phyloP scores from a whole-genome alignment of 1,140 invertebrate genomes.

The Hyphantria cunea region DNA sequence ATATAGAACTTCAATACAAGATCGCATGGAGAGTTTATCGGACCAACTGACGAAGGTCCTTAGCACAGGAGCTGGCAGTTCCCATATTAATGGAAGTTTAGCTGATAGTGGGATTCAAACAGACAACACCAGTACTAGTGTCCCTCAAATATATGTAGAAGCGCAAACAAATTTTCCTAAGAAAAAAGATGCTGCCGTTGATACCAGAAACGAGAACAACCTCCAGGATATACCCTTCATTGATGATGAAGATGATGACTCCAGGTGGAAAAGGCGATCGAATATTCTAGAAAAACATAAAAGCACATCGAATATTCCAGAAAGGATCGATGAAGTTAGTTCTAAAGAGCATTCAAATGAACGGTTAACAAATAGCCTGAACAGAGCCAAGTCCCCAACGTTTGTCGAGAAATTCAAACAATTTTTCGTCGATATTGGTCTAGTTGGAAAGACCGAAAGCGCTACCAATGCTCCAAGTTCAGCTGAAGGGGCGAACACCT shows the following conservation, averaged over 20 bases:
- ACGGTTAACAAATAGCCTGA: constrained; percentile 61
- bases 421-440: constrained; percentile 71
- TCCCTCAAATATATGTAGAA: constrained; percentile 70
- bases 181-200: constrained; percentile 67
- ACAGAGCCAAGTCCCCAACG: constrained; percentile 70
- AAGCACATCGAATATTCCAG: constrained; percentile 73
- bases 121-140: constrained; percentile 71
- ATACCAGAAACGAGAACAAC: constrained; percentile 73
- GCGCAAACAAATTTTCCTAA: constrained; percentile 40
- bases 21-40: constrained; percentile 64
- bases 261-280: constrained; percentile 45
- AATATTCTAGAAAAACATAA: constrained; percentile 67
- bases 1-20: constrained; percentile 55
- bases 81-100: constrained; percentile 72
- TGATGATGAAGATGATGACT: constrained; percentile 69
- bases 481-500: constrained; percentile 44
- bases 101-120: constrained; percentile 76
- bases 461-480: constrained; percentile 22
- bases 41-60: constrained; percentile 72
- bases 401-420: constrained; percentile 76
- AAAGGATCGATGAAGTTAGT: constrained; percentile 63
- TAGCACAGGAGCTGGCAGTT: constrained; percentile 66
- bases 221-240: constrained; percentile 76
- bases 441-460: constrained; percentile 58
- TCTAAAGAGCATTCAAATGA: constrained; percentile 61